Evolutionary conservation across 1,140 invertebrate species (phyloP).

Genomic region (Cepaea nemoralis): DNA sequence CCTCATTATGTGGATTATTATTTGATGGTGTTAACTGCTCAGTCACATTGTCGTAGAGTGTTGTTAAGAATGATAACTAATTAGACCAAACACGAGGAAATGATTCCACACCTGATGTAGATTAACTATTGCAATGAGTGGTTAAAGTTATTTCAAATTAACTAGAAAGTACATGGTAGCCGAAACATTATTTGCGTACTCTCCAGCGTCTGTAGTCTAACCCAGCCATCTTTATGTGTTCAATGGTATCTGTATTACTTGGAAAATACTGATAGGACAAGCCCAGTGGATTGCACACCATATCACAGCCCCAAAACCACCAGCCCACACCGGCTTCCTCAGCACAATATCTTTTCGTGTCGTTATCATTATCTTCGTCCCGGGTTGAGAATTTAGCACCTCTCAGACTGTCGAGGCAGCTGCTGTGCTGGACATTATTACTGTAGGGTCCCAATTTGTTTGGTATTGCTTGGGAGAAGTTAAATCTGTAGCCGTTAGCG

Average conservation of each 20-base stretch:
- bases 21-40: too few species aligned
- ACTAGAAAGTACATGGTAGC: not conserved
- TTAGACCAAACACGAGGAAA: too few species aligned
- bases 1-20: too few species aligned
- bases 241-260: not conserved
- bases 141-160: not conserved
- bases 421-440: not conserved
- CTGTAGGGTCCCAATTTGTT: not conserved
- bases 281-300: slow-evolving; percentile 9
- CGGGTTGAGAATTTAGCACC: not conserved
- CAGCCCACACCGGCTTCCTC: not conserved
- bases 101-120: too few species aligned
- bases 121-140: too few species aligned
- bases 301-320: slow-evolving; percentile 1
- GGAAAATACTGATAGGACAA: too few species aligned
- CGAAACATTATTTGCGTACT: not conserved
- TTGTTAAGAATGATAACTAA: too few species aligned
- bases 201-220: not conserved
- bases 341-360: not conserved
- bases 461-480: not conserved
- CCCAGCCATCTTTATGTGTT: not conserved
- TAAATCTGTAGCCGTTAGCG: not conserved
- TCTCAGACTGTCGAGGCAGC: not conserved
- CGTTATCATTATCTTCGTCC: not conserved
- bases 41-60: too few species aligned